Percentiles rank a stretch among this genome's conserved stretches.
Evolutionary conservation across 2,797 vertebrate species (phyloP).

Genomic region (Lacerta agilis): DNA sequence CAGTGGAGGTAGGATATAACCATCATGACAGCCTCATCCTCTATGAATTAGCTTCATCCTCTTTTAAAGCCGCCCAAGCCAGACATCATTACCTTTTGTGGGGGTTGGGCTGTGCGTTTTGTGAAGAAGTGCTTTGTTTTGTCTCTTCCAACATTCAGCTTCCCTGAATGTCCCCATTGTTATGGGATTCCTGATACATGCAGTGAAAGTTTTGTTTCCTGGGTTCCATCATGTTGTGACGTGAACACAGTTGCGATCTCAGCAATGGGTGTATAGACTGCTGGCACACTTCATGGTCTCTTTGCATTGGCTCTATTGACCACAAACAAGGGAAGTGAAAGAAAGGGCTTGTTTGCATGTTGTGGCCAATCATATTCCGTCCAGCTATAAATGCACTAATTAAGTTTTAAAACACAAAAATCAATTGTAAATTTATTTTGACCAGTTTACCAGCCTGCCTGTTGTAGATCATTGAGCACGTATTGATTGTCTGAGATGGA

Average conservation of each 20-base stretch:
- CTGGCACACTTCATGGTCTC: background rate
- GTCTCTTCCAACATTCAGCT: too few relatives aligned
- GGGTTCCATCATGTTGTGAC: background rate
- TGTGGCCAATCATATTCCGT: constrained; percentile 54
- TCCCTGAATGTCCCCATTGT: too few relatives aligned
- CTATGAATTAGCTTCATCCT: too few relatives aligned
- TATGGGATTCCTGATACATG: background rate
- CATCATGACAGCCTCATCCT: too few relatives aligned
- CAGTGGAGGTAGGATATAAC: too few relatives aligned
- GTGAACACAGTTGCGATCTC: background rate
- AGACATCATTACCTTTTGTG: too few relatives aligned
- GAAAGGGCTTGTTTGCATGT: constrained; percentile 41
- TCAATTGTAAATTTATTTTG: constrained; percentile 82
- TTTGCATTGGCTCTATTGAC: background rate
- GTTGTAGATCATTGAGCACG: constrained; percentile 70
- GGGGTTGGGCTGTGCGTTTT: too few relatives aligned
- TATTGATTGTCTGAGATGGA: constrained; percentile 69
- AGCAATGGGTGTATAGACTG: background rate
- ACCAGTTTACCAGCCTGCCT: constrained; percentile 73
- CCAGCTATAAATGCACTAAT: constrained; percentile 73
- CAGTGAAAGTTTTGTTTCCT: background rate
- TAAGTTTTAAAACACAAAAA: constrained; percentile 77
- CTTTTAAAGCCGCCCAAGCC: too few relatives aligned
- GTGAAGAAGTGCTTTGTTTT: too few relatives aligned
- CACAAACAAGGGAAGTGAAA: constrained; percentile 42